Conservation (phyloP, 2,888 invertebrate genomes). For the Balanococcus diminutus region DNA sequence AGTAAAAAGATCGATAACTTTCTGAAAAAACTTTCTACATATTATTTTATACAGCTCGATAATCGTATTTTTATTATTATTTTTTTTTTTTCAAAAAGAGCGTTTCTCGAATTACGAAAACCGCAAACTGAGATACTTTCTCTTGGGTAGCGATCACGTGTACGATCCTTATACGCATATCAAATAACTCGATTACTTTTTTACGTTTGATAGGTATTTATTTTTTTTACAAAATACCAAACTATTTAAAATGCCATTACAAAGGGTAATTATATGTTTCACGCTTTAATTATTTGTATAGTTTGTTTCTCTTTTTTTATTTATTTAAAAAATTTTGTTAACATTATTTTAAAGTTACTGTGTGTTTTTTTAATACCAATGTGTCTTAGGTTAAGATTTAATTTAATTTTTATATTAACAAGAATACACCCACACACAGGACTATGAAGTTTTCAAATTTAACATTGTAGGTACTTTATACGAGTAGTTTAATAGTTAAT, state of each 20-base stretch:
- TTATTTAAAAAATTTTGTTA: constrained; percentile 9
- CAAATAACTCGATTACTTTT: constrained; percentile 5
- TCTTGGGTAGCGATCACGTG: background rate
- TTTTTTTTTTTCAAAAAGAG: background rate
- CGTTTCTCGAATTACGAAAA: background rate
- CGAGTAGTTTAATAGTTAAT: background rate
- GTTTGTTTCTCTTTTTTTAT: background rate
- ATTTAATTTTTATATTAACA: constrained; percentile 27
- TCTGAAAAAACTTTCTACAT: constrained; percentile 1
- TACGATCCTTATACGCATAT: background rate
- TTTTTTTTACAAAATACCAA: constrained; percentile 10
- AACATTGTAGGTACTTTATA: background rate
- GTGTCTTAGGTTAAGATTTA: constrained; percentile 33
- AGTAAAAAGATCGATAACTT: background rate
- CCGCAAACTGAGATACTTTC: constrained; percentile 25
- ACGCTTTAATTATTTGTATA: constrained; percentile 42
- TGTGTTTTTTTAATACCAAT: constrained; percentile 33
- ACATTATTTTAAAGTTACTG: constrained; percentile 43
- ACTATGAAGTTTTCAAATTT: constrained; percentile 5
- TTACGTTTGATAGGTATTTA: background rate
- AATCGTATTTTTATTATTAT: background rate
- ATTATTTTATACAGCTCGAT: background rate
- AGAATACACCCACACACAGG: background rate
- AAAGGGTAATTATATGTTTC: constrained; percentile 26
- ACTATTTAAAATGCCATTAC: constrained; percentile 28